A percentile compares a stretch with the other conserved stretches of the same genome.
These are phyloP conservation scores for Aphelenchoides besseyi DNA, from an alignment of 1,140 invertebrate species.

Conservation along the genomic window DNA sequence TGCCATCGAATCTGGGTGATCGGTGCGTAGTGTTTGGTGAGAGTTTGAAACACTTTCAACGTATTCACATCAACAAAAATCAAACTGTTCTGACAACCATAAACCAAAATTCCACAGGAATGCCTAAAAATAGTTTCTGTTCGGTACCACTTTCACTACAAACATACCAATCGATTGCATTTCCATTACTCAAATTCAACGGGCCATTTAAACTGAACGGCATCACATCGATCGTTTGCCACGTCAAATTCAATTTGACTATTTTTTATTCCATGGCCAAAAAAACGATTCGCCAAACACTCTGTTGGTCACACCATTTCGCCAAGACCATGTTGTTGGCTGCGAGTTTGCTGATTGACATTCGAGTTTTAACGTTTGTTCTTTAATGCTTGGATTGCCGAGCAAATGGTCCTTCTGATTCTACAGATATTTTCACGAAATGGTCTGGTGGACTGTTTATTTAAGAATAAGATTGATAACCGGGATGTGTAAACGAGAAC, in stretches of 20 bases:
- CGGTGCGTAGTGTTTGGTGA: conserved; percentile 38
- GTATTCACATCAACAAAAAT: conserved; percentile 38
- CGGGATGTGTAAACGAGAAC: too few species aligned
- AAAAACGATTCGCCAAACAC: not conserved
- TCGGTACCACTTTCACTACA: conserved; percentile 10
- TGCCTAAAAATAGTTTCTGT: conserved; percentile 33
- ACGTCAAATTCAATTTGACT: not conserved
- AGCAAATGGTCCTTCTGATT: too few species aligned
- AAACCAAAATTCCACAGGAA: conserved; percentile 38
- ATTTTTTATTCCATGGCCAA: not conserved
- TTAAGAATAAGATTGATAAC: too few species aligned
- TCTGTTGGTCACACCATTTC: too few species aligned
- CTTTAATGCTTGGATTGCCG: too few species aligned
- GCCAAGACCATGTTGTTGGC: too few species aligned
- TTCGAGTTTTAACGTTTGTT: too few species aligned
- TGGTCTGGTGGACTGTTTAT: too few species aligned
- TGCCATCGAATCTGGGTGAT: conserved; percentile 35
- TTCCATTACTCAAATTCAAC: conserved; percentile 42
- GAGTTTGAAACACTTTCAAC: conserved; percentile 45
- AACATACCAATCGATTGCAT: conserved; percentile 47
- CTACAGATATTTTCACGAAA: too few species aligned
- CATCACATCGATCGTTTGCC: conserved; percentile 3
- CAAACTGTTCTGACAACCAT: conserved; percentile 35
- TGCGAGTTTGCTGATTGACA: too few species aligned
- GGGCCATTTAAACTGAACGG: conserved; percentile 34